Percentiles rank a stretch among this genome's conserved stretches.
Conservation (phyloP, 2,113 vertebrate species). For the Saguinus midas region DNA sequence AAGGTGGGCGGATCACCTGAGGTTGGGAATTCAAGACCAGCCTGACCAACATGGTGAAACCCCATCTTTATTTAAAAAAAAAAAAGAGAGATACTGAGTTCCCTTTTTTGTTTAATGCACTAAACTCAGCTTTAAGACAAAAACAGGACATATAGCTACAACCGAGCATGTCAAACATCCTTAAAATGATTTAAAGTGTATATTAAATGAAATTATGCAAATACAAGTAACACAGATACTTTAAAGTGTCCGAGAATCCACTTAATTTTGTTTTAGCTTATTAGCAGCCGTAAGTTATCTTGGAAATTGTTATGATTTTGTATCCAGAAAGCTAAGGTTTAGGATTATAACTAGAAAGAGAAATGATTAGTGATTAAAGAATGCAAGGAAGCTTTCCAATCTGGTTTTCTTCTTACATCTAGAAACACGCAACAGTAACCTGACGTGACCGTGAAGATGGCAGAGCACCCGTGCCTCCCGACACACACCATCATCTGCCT, state of each 20-base stretch:
- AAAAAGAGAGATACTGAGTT: too few relatives aligned
- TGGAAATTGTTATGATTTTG: constrained; percentile 87
- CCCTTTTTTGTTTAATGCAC: neutral
- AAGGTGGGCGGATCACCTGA: too few relatives aligned
- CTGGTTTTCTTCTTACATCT: constrained; percentile 29
- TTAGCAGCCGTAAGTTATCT: constrained; percentile 81
- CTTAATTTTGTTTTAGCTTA: neutral
- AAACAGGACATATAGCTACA: neutral
- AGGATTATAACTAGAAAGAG: constrained; percentile 82
- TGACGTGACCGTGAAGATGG: constrained; percentile 56
- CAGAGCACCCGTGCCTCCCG: neutral
- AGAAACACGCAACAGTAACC: constrained; percentile 2
- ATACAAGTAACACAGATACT: neutral
- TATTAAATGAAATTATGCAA: neutral
- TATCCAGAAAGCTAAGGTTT: constrained; percentile 89
- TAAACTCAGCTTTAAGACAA: neutral
- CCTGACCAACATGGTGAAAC: too few relatives aligned
- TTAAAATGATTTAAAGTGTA: neutral
- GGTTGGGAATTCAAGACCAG: too few relatives aligned
- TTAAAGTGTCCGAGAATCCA: neutral
- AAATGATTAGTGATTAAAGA: constrained; percentile 85
- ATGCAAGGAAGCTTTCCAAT: neutral
- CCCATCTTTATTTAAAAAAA: too few relatives aligned
- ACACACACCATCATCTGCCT: constrained; percentile 4
- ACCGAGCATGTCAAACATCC: neutral